Percentiles rank a stretch among this genome's conserved stretches.
phyloP scores from a whole-genome alignment of 2,113 vertebrate genomes.

The Pseudopipra pipra region DNA sequence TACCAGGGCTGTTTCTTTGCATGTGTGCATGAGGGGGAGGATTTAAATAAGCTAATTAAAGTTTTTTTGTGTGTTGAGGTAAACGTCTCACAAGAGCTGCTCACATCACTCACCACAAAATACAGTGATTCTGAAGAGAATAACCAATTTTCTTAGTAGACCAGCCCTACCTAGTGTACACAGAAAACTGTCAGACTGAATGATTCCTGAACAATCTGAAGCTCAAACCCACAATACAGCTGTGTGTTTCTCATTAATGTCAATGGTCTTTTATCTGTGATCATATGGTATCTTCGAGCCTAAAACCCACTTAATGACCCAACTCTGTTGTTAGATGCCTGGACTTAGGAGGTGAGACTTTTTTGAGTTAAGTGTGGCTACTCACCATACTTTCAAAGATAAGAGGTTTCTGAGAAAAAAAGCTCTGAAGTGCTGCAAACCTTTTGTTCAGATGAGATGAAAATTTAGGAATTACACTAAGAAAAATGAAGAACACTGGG shows the following conservation, averaged over 20 bases:
- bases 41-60: not conserved
- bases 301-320: not conserved
- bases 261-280: not conserved
- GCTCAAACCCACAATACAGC: not conserved
- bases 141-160: not conserved
- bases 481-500: not conserved
- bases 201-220: not conserved
- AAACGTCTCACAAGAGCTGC: not conserved
- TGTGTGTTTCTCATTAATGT: not conserved
- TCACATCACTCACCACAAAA: not conserved
- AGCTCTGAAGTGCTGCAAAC: not conserved
- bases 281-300: not conserved
- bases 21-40: fast-evolving
- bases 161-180: not conserved
- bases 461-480: not conserved
- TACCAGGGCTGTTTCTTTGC: not conserved
- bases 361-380: not conserved
- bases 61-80: not conserved
- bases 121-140: not conserved
- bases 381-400: not conserved
- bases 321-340: not conserved
- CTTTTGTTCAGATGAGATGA: not conserved
- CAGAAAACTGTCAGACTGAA: not conserved
- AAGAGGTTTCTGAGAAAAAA: not conserved
- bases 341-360: not conserved